Evolutionary conservation across 2,797 vertebrate genomes (phyloP), one percentile per base, ranked within the genome.

Genomic region (Miichthys miiuy): DNA sequence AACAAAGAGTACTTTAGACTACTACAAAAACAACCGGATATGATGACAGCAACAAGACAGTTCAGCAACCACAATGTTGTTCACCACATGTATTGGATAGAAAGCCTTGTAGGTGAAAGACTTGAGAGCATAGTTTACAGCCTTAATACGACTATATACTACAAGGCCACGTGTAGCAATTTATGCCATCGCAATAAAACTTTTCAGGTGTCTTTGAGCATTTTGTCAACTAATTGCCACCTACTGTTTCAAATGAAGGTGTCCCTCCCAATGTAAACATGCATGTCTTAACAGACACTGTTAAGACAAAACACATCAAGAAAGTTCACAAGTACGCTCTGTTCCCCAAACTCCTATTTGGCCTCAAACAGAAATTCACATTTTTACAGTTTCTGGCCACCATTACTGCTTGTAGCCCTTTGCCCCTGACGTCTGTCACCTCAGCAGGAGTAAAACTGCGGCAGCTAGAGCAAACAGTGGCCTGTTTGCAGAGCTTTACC

Each of bases 401-500:
- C 50, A 5, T 65, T 47, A 8, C 21, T 56, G 68, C 72, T 48
- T 13, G 14, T 13, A 27, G 66, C 25, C 68, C 67, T 81, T 79
- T 77, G 75, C 79, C 58, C 75, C 48, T 6, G 58, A 21, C 3
- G 64, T 77, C 55, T 86, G 73, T 83, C 78, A 81, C 81, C 67
- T 77, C 77, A 69, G 79, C 55, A 75, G 73, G 71, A 81, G 74
- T 17, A 51, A 38, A 38, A 55, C 57, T 34, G 12, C 82, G 71
- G 68, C 73, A 69, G 82, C 41, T 0, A 77, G 56, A 81, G 79
- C 83, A 91, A 91, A 93, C 88, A 91, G 13, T 4, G 30, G 70
- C 58, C 48, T 92, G 88, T 93, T 90, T 92, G 84, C 50, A 0
- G 34, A 87, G 83, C 64, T 83, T 83, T 76, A 83, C 65, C 23